Base-by-base conservation (phyloP, 2,888 invertebrate genomes). In the Eupeodes luniger region DNA sequence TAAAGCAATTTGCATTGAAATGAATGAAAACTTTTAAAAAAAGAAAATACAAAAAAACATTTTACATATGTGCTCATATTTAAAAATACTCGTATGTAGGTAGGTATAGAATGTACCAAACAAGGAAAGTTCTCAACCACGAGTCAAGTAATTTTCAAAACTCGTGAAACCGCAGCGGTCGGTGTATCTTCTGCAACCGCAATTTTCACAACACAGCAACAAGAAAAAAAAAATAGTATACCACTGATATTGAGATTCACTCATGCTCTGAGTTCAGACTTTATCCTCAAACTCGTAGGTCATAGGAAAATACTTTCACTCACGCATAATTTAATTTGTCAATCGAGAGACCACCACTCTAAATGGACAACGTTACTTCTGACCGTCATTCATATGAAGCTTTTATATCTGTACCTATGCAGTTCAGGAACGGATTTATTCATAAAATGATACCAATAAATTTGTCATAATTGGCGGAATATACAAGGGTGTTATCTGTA, bases 1-100 rank as follows among this genome's bases (percentile, higher is more conserved):
- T 88, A 88, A 88, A 88, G 81, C 88, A 88, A 88, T 88, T 88
- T 88, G 85, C 88, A 88, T 88, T 88, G 85, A 44, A 85, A 88
- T 88, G 88, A 85, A 81, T 75, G 62, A 74, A 74, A 67, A 77
- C 64, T 53, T 44, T 75, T 75, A 19, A 40, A 27, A n/a, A 51
- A 12, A 11, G 64, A 76, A 61, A 19, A 53, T n/a, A 40, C 19
- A 16, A 55, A 66, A 70, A 55, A 64, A 64, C 27, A 27, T 27
- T 27, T 27, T 27, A 27, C 27, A 27, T 27, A 27, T 27, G 27
- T 27, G 27, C 51, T 67, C 77, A 85, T 77, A 83, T 74, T 75
- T 34, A 66, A 27, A 44, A 27, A 44, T 55, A 2, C 34, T 14
- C 14, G 7, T 4, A 5, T n/a, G 57, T 27, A 16, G 7, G 40